These are phyloP conservation scores for Epirrita christyi DNA, from an alignment of 2,888 invertebrate species.

Conservation along the genomic window DNA sequence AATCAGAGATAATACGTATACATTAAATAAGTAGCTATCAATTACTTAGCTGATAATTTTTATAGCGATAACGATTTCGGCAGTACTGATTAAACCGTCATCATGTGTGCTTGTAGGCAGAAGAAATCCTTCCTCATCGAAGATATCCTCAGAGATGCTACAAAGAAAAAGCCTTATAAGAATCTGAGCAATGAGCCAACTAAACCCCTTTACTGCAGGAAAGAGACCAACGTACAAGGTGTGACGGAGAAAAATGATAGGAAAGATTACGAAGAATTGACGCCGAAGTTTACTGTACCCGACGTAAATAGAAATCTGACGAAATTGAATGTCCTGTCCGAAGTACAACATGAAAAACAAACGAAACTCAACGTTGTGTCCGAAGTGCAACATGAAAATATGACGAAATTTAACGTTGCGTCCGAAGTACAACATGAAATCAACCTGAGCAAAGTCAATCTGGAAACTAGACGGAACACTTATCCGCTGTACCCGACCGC, in stretches of 20 bases:
- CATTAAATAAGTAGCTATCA: constrained; percentile 82
- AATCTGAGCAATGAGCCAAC: constrained; percentile 60
- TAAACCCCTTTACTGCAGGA: constrained; percentile 53
- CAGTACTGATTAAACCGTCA: constrained; percentile 63
- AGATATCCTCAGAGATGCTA: constrained; percentile 67
- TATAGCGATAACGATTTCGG: constrained; percentile 68
- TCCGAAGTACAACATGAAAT: constrained; percentile 59
- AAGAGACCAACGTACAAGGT: constrained; percentile 24
- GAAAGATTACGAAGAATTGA: constrained; percentile 4
- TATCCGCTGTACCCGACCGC: constrained; percentile 71
- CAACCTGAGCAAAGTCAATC: constrained; percentile 51
- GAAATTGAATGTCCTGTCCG: constrained; percentile 48
- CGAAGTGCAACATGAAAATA: constrained; percentile 51
- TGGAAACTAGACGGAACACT: constrained; percentile 68
- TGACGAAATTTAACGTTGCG: constrained; percentile 50
- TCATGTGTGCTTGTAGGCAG: constrained; percentile 78
- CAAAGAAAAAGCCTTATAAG: constrained; percentile 59
- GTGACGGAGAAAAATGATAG: constrained; percentile 18
- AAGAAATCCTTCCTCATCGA: constrained; percentile 76
- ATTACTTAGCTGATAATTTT: constrained; percentile 71
- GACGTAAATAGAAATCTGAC: constrained; percentile 37
- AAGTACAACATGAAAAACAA: constrained; percentile 42
- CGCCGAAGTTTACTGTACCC: not conserved
- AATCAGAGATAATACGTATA: constrained; percentile 68
- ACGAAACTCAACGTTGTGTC: constrained; percentile 44